phyloP scores from a whole-genome alignment of 2,113 vertebrate genomes.

The Struthio camelus region DNA sequence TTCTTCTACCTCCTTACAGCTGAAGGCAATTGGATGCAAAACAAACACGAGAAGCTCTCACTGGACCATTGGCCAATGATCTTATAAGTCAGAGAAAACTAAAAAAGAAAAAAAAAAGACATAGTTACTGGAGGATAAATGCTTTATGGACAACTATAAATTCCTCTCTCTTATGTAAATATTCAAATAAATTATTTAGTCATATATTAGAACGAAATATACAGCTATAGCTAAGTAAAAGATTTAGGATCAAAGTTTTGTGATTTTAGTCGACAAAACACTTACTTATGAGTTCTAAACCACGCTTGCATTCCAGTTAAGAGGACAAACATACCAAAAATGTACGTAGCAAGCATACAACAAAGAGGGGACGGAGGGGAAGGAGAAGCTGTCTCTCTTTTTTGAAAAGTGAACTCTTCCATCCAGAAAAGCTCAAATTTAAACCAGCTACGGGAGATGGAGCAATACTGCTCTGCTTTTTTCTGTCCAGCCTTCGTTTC shows the following conservation, averaged over 20 bases:
- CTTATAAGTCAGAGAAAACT: neutral
- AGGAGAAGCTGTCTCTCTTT: neutral
- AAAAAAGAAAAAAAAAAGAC: neutral
- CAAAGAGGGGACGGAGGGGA: neutral
- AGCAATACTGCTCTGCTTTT: neutral
- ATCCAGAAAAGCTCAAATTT: neutral
- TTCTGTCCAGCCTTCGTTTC: neutral
- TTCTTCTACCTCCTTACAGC: rapidly evolving
- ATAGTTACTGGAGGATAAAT: neutral
- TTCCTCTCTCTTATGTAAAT: neutral
- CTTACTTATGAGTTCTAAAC: neutral
- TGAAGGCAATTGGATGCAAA: neutral
- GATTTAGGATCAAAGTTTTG: neutral
- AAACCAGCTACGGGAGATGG: neutral
- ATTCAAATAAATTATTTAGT: neutral
- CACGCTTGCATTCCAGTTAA: neutral
- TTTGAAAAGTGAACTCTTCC: neutral
- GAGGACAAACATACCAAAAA: neutral
- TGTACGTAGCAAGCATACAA: neutral
- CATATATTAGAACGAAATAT: neutral
- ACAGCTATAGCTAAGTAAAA: neutral
- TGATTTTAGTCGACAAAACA: neutral
- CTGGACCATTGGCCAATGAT: neutral
- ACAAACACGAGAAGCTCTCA: neutral
- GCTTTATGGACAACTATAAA: neutral